These are phyloP conservation scores for Aphelinus certus DNA, from an alignment of 1,140 invertebrate species.

Conservation along the genomic window DNA sequence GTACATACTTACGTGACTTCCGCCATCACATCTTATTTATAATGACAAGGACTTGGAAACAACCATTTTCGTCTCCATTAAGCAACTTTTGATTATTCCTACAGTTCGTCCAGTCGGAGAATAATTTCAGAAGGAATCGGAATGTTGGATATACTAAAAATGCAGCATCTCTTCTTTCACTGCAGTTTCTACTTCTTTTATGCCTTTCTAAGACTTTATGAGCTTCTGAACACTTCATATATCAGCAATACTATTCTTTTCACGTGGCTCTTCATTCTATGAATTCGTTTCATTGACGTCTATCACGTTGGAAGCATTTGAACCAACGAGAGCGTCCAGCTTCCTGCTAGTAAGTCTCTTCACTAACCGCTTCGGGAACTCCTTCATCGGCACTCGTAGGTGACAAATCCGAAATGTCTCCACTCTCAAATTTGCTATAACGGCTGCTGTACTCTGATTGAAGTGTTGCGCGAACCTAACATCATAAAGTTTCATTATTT, in stretches of 20 bases:
- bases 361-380: slow-evolving; percentile 49
- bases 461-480: slow-evolving; percentile 53
- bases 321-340: slow-evolving; percentile 34
- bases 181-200: background rate
- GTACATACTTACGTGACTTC: slow-evolving; percentile 4
- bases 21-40: background rate
- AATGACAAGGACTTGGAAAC: background rate
- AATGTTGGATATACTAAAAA: slow-evolving; percentile 33
- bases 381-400: slow-evolving; percentile 57
- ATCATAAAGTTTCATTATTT: slow-evolving; percentile 23
- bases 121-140: slow-evolving; percentile 18
- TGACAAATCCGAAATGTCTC: slow-evolving; percentile 55
- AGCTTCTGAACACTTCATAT: background rate
- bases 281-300: slow-evolving; percentile 23
- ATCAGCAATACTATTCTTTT: background rate
- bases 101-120: slow-evolving; percentile 19
- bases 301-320: slow-evolving; percentile 33
- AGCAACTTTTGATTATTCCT: slow-evolving; percentile 14
- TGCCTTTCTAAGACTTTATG: background rate
- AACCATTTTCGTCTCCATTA: slow-evolving; percentile 11
- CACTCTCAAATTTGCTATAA: slow-evolving; percentile 61
- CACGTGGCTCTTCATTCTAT: background rate
- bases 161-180: slow-evolving; percentile 11
- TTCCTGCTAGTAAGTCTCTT: slow-evolving; percentile 42
- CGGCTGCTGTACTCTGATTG: slow-evolving; percentile 59